These are phyloP conservation scores for Cervus canadensis DNA, from an alignment of 2,113 vertebrate species.

Conservation along the genomic window DNA sequence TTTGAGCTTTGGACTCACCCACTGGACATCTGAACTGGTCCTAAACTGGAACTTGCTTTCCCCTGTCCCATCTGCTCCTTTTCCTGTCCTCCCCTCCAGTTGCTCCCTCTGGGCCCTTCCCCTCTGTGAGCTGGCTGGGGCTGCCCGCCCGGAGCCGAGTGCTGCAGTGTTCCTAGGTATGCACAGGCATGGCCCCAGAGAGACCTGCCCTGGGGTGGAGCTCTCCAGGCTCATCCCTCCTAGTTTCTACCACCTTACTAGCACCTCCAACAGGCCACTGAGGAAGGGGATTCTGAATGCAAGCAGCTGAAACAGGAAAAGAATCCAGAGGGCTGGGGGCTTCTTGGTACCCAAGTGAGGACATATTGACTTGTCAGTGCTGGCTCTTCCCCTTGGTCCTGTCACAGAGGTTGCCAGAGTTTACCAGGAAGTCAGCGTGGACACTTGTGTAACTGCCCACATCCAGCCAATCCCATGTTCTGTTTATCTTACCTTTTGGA, in stretches of 20 bases:
- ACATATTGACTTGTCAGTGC: conserved; percentile 78
- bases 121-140: not conserved
- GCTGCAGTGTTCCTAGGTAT: not conserved
- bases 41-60: not conserved
- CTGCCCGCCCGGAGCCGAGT: not conserved
- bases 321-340: conserved; percentile 85
- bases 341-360: conserved; percentile 85
- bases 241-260: conserved; percentile 75
- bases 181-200: not conserved
- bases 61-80: not conserved
- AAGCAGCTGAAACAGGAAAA: conserved; percentile 86
- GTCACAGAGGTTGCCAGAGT: conserved; percentile 72
- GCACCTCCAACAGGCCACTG: conserved; percentile 72
- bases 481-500: not conserved
- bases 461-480: not conserved
- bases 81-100: not conserved
- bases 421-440: conserved; percentile 87
- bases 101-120: not conserved
- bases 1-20: not conserved
- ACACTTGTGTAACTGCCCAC: conserved; percentile 68
- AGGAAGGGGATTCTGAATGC: conserved; percentile 80
- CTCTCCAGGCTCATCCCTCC: not conserved
- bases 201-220: not conserved
- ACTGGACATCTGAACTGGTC: not conserved
- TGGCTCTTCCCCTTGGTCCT: conserved; percentile 75